These are phyloP conservation scores for Oophaga sylvatica DNA, from an alignment of 2,797 vertebrate genomes.

Conservation along the genomic window DNA sequence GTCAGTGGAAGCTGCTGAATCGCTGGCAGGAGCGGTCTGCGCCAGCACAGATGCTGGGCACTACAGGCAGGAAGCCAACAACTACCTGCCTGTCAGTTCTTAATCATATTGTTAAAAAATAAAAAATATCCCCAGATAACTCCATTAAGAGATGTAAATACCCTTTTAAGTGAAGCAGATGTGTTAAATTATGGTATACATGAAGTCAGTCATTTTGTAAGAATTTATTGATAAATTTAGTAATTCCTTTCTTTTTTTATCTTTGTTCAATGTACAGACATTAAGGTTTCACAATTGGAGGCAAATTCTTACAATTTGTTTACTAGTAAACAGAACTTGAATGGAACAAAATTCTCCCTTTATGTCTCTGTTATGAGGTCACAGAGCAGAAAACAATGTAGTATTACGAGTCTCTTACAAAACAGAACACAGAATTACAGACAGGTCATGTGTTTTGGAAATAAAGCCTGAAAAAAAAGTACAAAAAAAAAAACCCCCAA, in stretches of 20 bases:
- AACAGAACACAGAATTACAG: slow-evolving; percentile 68
- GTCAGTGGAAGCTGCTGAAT: no score
- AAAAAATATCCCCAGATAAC: no score
- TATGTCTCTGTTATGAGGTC: slow-evolving; percentile 63
- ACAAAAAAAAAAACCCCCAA: slow-evolving; percentile 66
- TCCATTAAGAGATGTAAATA: neutral
- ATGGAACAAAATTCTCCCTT: slow-evolving; percentile 59
- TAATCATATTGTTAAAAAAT: no score
- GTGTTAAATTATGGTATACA: neutral
- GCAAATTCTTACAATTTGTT: slow-evolving; percentile 58
- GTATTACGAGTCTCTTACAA: slow-evolving; percentile 61
- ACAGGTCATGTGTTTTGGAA: slow-evolving; percentile 70
- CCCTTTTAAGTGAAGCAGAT: neutral
- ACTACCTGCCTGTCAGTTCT: no score
- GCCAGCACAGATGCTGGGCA: no score
- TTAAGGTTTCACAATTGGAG: slow-evolving; percentile 61
- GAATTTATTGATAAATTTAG: slow-evolving; percentile 66
- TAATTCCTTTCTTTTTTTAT: slow-evolving; percentile 33
- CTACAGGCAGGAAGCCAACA: no score
- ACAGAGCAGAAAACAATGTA: slow-evolving; percentile 66
- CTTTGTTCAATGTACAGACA: slow-evolving; percentile 68
- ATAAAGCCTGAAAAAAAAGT: slow-evolving; percentile 69
- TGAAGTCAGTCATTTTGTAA: slow-evolving; percentile 20
- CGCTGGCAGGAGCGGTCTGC: no score
- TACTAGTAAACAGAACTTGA: slow-evolving; percentile 67